Base-by-base conservation (phyloP, 2,888 invertebrate species). In the Diarsia rubi region DNA sequence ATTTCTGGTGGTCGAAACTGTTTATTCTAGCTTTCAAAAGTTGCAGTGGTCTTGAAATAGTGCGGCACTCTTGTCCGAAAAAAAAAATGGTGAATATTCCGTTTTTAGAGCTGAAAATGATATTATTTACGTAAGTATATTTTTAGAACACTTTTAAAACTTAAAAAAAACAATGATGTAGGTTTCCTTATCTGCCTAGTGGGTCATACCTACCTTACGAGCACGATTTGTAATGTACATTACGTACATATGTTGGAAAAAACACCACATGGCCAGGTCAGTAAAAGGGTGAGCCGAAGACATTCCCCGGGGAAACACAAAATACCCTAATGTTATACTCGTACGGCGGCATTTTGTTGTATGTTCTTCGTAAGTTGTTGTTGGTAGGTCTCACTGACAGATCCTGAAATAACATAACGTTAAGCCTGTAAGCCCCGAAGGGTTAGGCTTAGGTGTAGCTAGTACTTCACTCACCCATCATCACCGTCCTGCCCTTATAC, bases 251-350 rank as follows among this genome's bases (percentile, higher is more conserved):
- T 31, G 47, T 82, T 47, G 12, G 9, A 59, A 74, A 64, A 79
- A 78, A 77, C 78, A 82, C 78, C 69, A 69, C 79, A 78, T 82
- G 79, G 69, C 69, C 83, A 64, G 75, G 67, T 57, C 82, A 69
- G 59, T 54, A 31, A 77, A 79, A 54, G 79, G 83, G 79, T 82
- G 65, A 78, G 52, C n/a, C 24, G 57, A 37, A 37, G n/a, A 49
- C 16, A n/a, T 62, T 65, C 78, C 68, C 79, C 9, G 8, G 83
- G 79, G 79, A 62, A 8, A 47, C 83, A 78, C 83, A 65, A 82
- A 69, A 78, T 78, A 82, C 79, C 78, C 79, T 78, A 78, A 79
- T 79, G 78, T 66, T 82, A 49, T 78, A 66, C 54, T 42, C 54
- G 65, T 66, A 49, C 78, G 47, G 47, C 14, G 45, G 59, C 49